A percentile compares a stretch with the other conserved stretches of the same genome.
Evolutionary conservation across 2,888 invertebrate species (phyloP).

Genomic region (Carterocephalus palaemon): DNA sequence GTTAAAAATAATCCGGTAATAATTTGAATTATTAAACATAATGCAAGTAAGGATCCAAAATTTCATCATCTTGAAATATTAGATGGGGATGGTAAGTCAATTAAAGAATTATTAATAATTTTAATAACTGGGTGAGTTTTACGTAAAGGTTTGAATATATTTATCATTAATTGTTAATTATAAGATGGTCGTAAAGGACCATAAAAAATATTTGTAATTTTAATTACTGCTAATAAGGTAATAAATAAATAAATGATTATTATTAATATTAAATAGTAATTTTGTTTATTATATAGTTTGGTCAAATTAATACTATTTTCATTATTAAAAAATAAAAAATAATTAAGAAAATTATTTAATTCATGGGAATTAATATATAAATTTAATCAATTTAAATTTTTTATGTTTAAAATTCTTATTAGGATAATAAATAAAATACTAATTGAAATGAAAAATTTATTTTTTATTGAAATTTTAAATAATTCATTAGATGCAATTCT

Average conservation of each 20-base stretch:
- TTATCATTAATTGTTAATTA: slow-evolving; percentile 64
- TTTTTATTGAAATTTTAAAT: slow-evolving; percentile 54
- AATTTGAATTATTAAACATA: slow-evolving; percentile 83
- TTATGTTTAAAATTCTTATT: slow-evolving; percentile 39
- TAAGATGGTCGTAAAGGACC: slow-evolving; percentile 54
- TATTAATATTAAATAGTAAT: slow-evolving; percentile 69
- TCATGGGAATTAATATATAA: slow-evolving; percentile 41
- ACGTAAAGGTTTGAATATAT: slow-evolving; percentile 57
- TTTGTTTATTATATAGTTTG: slow-evolving; percentile 77
- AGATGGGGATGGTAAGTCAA: slow-evolving; percentile 79
- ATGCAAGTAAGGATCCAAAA: slow-evolving; percentile 82
- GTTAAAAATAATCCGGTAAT: slow-evolving; percentile 83
- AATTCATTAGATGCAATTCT: slow-evolving; percentile 81
- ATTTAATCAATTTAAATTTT: slow-evolving; percentile 54
- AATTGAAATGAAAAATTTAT: slow-evolving; percentile 43
- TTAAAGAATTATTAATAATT: slow-evolving; percentile 79
- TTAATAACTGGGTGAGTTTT: slow-evolving; percentile 70
- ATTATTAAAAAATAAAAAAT: slow-evolving; percentile 58
- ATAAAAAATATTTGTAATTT: slow-evolving; percentile 77
- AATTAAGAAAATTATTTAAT: slow-evolving; percentile 42
- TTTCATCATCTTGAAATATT: slow-evolving; percentile 84
- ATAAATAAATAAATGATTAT: slow-evolving; percentile 80
- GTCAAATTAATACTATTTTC: slow-evolving; percentile 68
- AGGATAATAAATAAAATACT: slow-evolving; percentile 38
- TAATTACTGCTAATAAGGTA: slow-evolving; percentile 77